phyloP scores from a whole-genome alignment of 2,888 invertebrate genomes.

The Therioaphis trifolii region DNA sequence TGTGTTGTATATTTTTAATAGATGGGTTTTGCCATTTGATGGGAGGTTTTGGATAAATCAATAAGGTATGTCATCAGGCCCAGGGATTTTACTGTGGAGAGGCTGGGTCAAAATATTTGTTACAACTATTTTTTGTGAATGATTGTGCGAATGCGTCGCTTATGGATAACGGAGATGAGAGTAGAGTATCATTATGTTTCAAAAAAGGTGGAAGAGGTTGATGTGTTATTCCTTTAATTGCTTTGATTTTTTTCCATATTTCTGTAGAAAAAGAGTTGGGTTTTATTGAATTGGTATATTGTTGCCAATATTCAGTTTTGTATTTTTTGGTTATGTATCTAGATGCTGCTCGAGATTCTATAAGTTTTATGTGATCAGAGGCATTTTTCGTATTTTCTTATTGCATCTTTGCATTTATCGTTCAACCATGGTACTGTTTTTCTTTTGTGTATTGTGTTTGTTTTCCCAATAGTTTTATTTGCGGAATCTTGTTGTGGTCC shows the following conservation, averaged over 20 bases:
- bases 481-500: no score
- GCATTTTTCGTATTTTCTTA: slow-evolving; percentile 7
- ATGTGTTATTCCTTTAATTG: neutral
- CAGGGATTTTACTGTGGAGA: slow-evolving; percentile 13
- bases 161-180: neutral
- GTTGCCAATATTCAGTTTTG: neutral
- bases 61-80: slow-evolving; percentile 10
- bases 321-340: no score
- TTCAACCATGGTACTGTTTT: slow-evolving; percentile 29
- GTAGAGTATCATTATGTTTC: no score
- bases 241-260: neutral
- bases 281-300: neutral
- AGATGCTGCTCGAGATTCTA: no score
- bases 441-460: neutral
- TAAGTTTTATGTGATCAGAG: slow-evolving; percentile 7
- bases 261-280: neutral
- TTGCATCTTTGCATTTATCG: neutral
- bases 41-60: neutral
- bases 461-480: neutral
- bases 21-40: neutral
- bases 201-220: neutral
- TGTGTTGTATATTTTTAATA: neutral
- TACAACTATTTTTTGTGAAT: neutral
- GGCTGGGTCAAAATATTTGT: no score
- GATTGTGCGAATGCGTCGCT: no score